These are phyloP conservation scores for Abrostola triplasia DNA, from an alignment of 2,888 invertebrate genomes.

Conservation along the genomic window DNA sequence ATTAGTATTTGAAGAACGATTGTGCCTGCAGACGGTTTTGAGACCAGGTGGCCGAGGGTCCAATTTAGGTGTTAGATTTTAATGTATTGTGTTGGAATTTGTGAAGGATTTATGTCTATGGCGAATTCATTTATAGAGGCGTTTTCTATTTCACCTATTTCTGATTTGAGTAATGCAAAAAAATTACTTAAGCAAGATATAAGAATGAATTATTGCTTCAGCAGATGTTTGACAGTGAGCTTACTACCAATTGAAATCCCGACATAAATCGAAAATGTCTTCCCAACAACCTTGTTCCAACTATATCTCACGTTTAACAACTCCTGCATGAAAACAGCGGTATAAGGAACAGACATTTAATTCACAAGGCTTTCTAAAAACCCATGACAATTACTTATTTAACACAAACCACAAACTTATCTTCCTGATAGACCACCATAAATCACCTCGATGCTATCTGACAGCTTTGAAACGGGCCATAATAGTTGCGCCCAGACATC, in stretches of 20 bases:
- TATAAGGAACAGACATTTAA: neutral
- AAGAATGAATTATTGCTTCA: too few species aligned
- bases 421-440: slow-evolving; percentile 52
- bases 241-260: too few species aligned
- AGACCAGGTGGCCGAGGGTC: slow-evolving; percentile 32
- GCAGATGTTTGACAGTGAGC: too few species aligned
- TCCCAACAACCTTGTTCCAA: too few species aligned
- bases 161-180: too few species aligned
- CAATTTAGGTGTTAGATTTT: slow-evolving; percentile 41
- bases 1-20: slow-evolving; percentile 27
- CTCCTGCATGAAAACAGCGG: neutral
- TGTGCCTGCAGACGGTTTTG: slow-evolving; percentile 35
- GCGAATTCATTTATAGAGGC: neutral
- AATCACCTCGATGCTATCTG: slow-evolving; percentile 61
- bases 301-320: neutral
- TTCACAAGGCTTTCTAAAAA: slow-evolving; percentile 26
- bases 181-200: too few species aligned
- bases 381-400: slow-evolving; percentile 52
- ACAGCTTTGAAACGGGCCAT: slow-evolving; percentile 59
- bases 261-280: too few species aligned
- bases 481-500: slow-evolving; percentile 58
- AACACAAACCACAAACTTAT: slow-evolving; percentile 50
- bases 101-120: neutral
- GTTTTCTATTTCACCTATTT: too few species aligned
- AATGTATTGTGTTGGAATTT: slow-evolving; percentile 18